phyloP scores from a whole-genome alignment of 2,113 vertebrate species.

The Clarias macrocephalus region DNA sequence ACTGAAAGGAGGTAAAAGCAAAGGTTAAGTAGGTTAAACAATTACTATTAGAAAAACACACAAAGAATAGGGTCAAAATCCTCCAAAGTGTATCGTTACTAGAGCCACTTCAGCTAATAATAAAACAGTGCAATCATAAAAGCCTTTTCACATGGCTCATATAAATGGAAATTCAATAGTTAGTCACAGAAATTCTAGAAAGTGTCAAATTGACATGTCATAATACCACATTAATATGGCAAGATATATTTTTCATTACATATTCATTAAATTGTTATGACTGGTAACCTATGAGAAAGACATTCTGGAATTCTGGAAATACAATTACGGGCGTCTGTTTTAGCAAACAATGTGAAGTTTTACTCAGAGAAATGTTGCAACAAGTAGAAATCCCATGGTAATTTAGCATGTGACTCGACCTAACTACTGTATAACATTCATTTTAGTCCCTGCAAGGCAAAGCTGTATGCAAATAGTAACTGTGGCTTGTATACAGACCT shows the following conservation, averaged over 20 bases:
- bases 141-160: not conserved
- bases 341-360: not conserved
- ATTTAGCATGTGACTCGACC: not conserved
- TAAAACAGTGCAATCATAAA: not conserved
- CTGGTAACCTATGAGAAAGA: not conserved
- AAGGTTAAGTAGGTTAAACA: not conserved
- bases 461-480: slow-evolving; percentile 17
- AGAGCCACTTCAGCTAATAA: not conserved
- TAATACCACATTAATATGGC: not conserved
- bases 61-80: slow-evolving; percentile 10
- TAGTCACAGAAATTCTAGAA: not conserved
- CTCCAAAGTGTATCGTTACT: not conserved
- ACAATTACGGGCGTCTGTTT: not conserved
- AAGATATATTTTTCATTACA: not conserved
- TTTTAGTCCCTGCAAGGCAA: not conserved
- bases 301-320: not conserved
- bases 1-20: not conserved
- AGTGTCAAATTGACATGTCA: not conserved
- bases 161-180: not conserved
- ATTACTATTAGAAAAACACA: not conserved
- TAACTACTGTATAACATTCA: not conserved
- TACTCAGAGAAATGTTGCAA: not conserved
- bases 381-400: not conserved
- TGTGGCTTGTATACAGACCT: slow-evolving; percentile 7
- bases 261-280: not conserved